These are phyloP conservation scores for Gadopsis bispinosus DNA, from an alignment of 2,797 vertebrate genomes.

Conservation along the genomic window DNA sequence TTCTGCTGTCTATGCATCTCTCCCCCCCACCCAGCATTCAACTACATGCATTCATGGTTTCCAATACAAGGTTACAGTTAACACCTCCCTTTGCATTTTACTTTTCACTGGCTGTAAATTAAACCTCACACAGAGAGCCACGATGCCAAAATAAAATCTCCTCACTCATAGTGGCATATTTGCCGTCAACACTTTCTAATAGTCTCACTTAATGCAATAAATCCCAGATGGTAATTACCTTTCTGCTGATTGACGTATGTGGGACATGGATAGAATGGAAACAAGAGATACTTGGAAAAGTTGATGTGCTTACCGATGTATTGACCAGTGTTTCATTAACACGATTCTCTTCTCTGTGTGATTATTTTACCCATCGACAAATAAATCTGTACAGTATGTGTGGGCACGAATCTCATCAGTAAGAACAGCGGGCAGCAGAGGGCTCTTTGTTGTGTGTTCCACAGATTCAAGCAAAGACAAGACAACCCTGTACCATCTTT, in stretches of 20 bases:
- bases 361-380: constrained; percentile 2
- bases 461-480: constrained; percentile 1
- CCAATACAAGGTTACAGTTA: not conserved
- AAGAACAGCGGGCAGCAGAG: not conserved
- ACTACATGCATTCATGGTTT: not conserved
- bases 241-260: constrained; percentile 24
- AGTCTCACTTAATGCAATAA: constrained; percentile 24
- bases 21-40: not conserved
- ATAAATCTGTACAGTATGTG: constrained; percentile 4
- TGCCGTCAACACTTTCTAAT: constrained; percentile 43
- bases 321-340: constrained; percentile 9
- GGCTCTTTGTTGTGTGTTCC: constrained; percentile 8
- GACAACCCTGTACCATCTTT: not conserved
- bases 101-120: constrained; percentile 1
- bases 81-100: not conserved
- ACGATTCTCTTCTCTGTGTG: not conserved
- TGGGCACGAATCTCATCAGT: not conserved
- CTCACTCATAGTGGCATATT: constrained; percentile 20
- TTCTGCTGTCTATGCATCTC: not conserved
- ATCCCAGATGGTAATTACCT: constrained; percentile 35
- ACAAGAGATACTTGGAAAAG: constrained; percentile 21
- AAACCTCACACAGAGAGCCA: not conserved
- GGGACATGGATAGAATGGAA: constrained; percentile 3
- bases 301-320: not conserved
- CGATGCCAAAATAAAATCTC: constrained; percentile 32